phyloP scores from a whole-genome alignment of 2,113 vertebrate species.

The Haemorhous mexicanus region DNA sequence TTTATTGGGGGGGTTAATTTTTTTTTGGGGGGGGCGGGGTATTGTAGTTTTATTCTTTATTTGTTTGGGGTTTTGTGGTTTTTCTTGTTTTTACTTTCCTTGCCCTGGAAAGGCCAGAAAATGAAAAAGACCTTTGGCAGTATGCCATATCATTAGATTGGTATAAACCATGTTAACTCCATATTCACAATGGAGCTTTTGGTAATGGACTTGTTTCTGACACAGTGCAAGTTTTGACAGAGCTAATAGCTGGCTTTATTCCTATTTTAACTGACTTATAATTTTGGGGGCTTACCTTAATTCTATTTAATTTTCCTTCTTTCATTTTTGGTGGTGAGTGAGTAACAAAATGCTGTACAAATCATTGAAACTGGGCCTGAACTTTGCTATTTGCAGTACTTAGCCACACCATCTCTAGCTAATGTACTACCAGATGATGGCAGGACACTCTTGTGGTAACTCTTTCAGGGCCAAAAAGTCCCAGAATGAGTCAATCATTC shows the following conservation, averaged over 20 bases:
- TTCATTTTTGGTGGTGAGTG: not conserved
- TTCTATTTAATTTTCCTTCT: not conserved
- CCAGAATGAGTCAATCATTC: not conserved
- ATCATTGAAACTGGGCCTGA: not conserved
- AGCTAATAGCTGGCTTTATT: not conserved
- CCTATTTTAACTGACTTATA: not conserved
- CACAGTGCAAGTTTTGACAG: not conserved
- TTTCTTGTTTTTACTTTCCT: not conserved
- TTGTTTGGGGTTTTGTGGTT: accelerated
- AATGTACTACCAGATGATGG: not conserved
- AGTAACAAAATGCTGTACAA: not conserved
- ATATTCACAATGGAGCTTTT: not conserved
- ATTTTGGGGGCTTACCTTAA: not conserved
- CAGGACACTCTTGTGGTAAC: not conserved
- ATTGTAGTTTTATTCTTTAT: not conserved
- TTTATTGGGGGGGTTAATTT: not conserved
- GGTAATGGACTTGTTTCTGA: not conserved
- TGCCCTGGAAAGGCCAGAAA: not conserved
- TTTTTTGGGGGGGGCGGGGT: accelerated
- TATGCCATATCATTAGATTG: not conserved
- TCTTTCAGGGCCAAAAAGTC: not conserved
- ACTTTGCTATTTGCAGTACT: not conserved
- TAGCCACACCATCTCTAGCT: not conserved
- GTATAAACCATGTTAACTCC: not conserved
- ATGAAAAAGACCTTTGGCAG: not conserved